A percentile compares a stretch with the other conserved stretches of the same genome.
Evolutionary conservation across 1,140 invertebrate genomes (phyloP).

Genomic region (Anastrepha obliqua): DNA sequence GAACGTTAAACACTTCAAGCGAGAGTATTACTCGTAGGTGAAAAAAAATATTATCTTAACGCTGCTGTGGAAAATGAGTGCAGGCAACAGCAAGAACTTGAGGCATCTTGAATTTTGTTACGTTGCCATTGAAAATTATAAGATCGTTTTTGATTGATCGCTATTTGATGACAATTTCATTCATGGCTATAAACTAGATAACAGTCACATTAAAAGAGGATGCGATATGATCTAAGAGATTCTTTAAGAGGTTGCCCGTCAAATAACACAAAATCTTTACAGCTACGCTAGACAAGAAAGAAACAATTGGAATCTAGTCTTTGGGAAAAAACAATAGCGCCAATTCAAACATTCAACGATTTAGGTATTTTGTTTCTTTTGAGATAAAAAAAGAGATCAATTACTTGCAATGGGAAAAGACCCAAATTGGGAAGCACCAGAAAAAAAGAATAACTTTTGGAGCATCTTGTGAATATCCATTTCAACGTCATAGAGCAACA

Average conservation of each 20-base stretch:
- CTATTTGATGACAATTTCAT: slow-evolving; percentile 45
- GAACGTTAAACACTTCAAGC: slow-evolving; percentile 4
- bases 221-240: slow-evolving; percentile 20
- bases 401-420: not conserved
- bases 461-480: no score
- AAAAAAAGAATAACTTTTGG: not conserved
- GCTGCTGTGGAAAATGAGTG: not conserved
- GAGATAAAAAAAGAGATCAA: slow-evolving; percentile 21
- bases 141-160: slow-evolving; percentile 16
- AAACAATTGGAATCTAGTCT: not conserved
- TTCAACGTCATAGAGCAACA: slow-evolving; percentile 4
- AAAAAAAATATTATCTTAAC: not conserved
- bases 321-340: no score
- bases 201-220: no score
- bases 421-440: not conserved
- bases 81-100: not conserved
- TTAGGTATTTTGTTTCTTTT: not conserved
- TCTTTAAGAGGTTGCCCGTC: not conserved
- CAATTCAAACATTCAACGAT: no score
- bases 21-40: not conserved
- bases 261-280: not conserved
- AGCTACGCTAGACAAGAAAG: not conserved
- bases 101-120: not conserved
- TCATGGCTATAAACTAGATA: not conserved
- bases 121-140: not conserved